These are phyloP conservation scores for Ciconia maguari DNA, from an alignment of 2,113 vertebrate species.

Conservation along the genomic window DNA sequence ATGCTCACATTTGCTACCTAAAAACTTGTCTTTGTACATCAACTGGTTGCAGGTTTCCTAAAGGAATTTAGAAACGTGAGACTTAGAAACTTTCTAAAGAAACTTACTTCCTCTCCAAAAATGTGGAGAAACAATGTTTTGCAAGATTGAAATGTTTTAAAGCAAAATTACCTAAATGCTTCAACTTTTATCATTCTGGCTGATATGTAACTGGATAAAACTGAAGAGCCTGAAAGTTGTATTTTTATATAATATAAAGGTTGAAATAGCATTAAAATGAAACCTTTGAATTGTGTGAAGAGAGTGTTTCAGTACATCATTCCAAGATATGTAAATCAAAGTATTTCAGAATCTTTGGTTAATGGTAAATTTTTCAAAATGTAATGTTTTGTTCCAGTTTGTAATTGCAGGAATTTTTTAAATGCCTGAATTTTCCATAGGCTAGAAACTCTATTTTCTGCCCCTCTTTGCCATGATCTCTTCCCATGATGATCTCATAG, in stretches of 20 bases:
- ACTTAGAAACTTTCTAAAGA: not conserved
- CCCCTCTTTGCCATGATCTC: not conserved
- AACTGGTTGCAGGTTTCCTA: not conserved
- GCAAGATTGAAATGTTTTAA: not conserved
- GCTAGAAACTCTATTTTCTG: not conserved
- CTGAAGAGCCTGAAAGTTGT: not conserved
- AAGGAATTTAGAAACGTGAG: not conserved
- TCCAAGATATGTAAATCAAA: not conserved
- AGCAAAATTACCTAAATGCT: not conserved
- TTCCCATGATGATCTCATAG: not conserved
- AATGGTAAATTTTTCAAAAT: not conserved
- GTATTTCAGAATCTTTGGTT: not conserved
- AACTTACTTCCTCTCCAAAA: not conserved
- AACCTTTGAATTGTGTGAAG: not conserved
- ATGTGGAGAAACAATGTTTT: not conserved
- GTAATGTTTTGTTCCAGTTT: not conserved
- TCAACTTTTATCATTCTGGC: not conserved
- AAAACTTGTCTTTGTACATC: not conserved
- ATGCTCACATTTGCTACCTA: not conserved
- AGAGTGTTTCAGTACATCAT: not conserved
- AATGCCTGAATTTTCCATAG: not conserved
- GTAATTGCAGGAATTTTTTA: not conserved
- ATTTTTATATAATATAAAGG: not conserved
- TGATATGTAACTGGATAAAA: not conserved
- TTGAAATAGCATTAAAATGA: not conserved